A percentile compares a stretch with the other conserved stretches of the same genome.
Evolutionary conservation across 2,888 invertebrate genomes (phyloP).

Genomic region (Apantesis nais): DNA sequence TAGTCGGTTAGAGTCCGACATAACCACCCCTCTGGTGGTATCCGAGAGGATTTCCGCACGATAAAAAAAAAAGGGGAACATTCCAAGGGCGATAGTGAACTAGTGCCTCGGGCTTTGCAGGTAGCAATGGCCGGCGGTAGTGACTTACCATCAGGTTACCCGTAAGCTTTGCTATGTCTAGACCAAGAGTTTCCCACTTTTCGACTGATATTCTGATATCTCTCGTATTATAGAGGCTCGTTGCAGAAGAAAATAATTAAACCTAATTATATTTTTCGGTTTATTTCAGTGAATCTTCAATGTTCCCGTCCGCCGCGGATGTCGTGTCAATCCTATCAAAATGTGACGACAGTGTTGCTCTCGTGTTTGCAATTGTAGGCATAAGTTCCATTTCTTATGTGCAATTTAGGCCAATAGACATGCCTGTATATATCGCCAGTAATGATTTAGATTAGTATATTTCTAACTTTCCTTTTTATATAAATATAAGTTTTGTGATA

Average conservation of each 20-base stretch:
- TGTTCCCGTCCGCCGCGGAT: slow-evolving; percentile 61
- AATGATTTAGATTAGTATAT: slow-evolving; percentile 43
- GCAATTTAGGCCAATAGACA: slow-evolving; percentile 69
- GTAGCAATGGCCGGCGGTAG: no score
- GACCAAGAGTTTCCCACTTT: no score
- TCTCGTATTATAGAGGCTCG: not conserved
- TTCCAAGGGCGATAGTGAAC: no score
- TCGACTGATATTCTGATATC: no score
- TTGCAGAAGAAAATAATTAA: not conserved
- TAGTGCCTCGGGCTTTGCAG: no score
- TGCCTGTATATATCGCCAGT: slow-evolving; percentile 64
- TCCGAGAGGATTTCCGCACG: no score
- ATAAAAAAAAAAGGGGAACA: no score
- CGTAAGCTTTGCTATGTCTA: no score
- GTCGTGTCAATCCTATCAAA: slow-evolving; percentile 61
- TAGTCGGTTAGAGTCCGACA: no score
- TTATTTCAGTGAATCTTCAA: slow-evolving; percentile 62
- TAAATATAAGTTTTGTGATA: not conserved
- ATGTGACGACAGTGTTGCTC: slow-evolving; percentile 65
- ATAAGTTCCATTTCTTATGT: slow-evolving; percentile 73
- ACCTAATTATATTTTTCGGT: slow-evolving; percentile 2
- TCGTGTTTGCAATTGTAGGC: slow-evolving; percentile 77
- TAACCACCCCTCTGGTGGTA: no score
- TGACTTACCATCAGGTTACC: no score
- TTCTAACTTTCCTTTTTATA: not conserved